Evolutionary conservation across 2,888 invertebrate species (phyloP).

Genomic region (Brachyopa scutellaris): DNA sequence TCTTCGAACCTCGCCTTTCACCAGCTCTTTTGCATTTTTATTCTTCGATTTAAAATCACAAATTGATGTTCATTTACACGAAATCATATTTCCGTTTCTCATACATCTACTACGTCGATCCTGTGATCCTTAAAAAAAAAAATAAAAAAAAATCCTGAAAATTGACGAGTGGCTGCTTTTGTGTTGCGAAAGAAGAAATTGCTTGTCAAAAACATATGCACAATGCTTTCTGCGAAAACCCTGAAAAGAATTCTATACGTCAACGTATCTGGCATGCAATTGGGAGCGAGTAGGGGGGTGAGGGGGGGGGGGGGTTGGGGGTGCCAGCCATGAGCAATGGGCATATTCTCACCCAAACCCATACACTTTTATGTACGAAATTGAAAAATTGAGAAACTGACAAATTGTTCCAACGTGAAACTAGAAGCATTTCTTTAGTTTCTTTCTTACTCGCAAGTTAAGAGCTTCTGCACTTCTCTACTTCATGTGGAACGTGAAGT

Average conservation of each 20-base stretch:
- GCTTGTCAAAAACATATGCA: constrained; percentile 65
- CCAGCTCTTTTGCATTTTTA: constrained; percentile 2
- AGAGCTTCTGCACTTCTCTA: background rate
- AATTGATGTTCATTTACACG: constrained; percentile 61
- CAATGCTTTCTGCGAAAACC: constrained; percentile 35
- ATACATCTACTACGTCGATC: constrained; percentile 1
- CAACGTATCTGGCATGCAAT: constrained; percentile 58
- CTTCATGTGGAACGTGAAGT: constrained; percentile 22
- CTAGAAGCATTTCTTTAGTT: background rate
- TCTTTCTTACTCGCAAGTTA: background rate
- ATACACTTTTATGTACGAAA: background rate
- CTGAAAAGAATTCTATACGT: constrained; percentile 47
- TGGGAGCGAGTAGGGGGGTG: constrained; percentile 13
- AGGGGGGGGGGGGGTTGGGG: no score
- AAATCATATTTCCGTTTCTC: constrained; percentile 44
- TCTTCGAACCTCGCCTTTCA: background rate
- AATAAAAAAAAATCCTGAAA: background rate
- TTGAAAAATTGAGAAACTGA: constrained; percentile 62
- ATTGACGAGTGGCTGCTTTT: constrained; percentile 59
- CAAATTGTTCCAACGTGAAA: constrained; percentile 35
- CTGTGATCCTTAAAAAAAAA: constrained; percentile 1
- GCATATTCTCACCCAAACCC: constrained; percentile 31
- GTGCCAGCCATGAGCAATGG: constrained; percentile 3
- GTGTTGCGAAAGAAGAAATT: constrained; percentile 59
- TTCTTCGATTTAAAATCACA: constrained; percentile 50